phyloP scores from a whole-genome alignment of 2,113 vertebrate species.

The Hypocryptadius cinnamomeus region DNA sequence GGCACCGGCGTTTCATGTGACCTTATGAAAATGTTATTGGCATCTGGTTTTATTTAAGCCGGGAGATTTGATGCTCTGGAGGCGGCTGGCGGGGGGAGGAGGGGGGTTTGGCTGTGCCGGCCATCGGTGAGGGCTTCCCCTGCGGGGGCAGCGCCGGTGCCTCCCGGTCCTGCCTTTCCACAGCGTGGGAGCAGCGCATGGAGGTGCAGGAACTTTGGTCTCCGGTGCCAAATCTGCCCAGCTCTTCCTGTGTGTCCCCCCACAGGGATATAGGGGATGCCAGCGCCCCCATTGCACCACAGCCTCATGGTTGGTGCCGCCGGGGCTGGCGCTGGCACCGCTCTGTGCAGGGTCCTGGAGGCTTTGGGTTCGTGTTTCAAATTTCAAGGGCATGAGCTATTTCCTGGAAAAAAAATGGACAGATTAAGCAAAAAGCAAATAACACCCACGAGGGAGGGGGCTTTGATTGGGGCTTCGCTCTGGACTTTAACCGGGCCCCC shows the following conservation, averaged over 20 bases:
- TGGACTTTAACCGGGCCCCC: slow-evolving; percentile 22
- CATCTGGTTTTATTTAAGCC: slow-evolving; percentile 51
- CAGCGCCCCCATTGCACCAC: rapidly evolving
- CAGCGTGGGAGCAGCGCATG: rapidly evolving
- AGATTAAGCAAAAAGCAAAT: slow-evolving; percentile 53
- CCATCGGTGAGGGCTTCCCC: neutral
- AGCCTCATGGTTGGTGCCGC: neutral
- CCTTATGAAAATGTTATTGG: slow-evolving; percentile 24
- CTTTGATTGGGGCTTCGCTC: neutral
- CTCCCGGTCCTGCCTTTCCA: neutral
- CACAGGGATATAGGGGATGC: neutral
- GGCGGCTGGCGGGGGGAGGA: neutral
- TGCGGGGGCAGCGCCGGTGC: neutral
- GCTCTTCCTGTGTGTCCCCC: neutral
- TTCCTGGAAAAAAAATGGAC: slow-evolving; percentile 55
- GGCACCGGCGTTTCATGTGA: neutral
- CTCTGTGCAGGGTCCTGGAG: neutral
- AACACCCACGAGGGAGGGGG: neutral
- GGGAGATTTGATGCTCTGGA: neutral
- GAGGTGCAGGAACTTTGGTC: neutral
- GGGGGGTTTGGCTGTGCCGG: neutral
- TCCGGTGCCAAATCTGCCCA: neutral
- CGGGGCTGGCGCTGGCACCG: neutral
- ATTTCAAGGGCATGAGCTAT: slow-evolving; percentile 55
- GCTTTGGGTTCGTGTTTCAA: slow-evolving; percentile 21